phyloP scores from a whole-genome alignment of 2,113 vertebrate species.

The Excalfactoria chinensis region DNA sequence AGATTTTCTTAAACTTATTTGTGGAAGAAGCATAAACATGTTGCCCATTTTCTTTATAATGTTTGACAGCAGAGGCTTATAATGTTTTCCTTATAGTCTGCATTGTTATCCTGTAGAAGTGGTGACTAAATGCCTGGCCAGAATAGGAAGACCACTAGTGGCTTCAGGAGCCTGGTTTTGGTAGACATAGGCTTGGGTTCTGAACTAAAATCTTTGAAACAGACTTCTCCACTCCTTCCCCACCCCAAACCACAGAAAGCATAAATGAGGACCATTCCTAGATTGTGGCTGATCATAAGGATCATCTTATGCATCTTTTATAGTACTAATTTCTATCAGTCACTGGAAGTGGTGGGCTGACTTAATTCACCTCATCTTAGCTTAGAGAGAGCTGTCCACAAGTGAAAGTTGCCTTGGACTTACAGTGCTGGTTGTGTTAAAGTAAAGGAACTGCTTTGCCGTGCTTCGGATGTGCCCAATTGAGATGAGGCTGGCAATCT shows the following conservation, averaged over 20 bases:
- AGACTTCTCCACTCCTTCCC: background rate
- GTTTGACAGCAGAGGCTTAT: rapidly evolving
- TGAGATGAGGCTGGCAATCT: slow-evolving; percentile 81
- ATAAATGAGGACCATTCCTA: background rate
- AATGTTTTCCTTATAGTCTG: background rate
- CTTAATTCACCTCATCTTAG: background rate
- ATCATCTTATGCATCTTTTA: background rate
- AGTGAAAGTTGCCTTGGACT: slow-evolving; percentile 55
- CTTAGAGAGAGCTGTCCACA: background rate
- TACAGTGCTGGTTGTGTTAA: slow-evolving; percentile 85
- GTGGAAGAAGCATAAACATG: background rate
- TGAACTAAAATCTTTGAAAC: background rate
- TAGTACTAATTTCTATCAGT: background rate
- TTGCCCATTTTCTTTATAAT: background rate
- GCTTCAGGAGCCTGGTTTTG: background rate
- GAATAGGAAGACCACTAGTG: background rate
- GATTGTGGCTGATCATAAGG: background rate
- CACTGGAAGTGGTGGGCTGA: background rate
- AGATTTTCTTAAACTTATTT: background rate
- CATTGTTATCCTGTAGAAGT: background rate
- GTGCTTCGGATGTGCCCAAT: slow-evolving; percentile 77
- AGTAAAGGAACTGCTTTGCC: slow-evolving; percentile 87
- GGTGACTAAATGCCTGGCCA: background rate
- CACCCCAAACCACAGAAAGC: background rate
- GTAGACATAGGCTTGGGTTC: background rate